These are phyloP conservation scores for Masticophis lateralis DNA, from an alignment of 2,797 vertebrate species.

Conservation along the genomic window DNA sequence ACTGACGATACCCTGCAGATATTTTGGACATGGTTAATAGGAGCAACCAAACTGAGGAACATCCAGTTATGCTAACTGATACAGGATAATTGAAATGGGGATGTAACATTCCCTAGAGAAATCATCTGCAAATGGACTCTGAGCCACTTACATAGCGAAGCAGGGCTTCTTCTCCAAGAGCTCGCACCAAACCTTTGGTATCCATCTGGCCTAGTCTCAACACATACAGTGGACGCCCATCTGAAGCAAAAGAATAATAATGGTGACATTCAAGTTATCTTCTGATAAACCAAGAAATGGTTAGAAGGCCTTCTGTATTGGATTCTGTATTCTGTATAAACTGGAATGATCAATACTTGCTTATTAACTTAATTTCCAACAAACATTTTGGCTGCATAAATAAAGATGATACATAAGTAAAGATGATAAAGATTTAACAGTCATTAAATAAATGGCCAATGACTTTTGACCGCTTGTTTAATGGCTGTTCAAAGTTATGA, in stretches of 20 bases:
- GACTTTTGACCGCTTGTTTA: neutral
- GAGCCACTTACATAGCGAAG: conserved; percentile 87
- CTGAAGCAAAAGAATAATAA: conserved; percentile 63
- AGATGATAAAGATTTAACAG: neutral
- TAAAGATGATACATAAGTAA: neutral
- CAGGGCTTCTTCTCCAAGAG: conserved; percentile 94
- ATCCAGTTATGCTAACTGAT: neutral
- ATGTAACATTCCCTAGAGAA: neutral
- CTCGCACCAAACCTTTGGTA: conserved; percentile 94
- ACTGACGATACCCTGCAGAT: neutral
- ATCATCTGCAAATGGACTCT: neutral
- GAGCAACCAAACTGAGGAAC: neutral
- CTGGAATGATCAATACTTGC: neutral
- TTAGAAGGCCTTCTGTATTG: neutral
- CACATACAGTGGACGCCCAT: conserved; percentile 93
- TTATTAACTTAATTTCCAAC: neutral
- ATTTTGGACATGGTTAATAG: neutral
- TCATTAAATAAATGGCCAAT: neutral
- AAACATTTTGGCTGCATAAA: neutral
- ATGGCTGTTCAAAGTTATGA: neutral
- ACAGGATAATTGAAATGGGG: neutral
- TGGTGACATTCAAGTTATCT: neutral
- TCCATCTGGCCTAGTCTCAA: conserved; percentile 98
- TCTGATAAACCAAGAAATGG: neutral
- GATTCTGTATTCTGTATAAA: neutral